phyloP scores from a whole-genome alignment of 2,888 invertebrate species.

The Lumbricus terrestris region DNA sequence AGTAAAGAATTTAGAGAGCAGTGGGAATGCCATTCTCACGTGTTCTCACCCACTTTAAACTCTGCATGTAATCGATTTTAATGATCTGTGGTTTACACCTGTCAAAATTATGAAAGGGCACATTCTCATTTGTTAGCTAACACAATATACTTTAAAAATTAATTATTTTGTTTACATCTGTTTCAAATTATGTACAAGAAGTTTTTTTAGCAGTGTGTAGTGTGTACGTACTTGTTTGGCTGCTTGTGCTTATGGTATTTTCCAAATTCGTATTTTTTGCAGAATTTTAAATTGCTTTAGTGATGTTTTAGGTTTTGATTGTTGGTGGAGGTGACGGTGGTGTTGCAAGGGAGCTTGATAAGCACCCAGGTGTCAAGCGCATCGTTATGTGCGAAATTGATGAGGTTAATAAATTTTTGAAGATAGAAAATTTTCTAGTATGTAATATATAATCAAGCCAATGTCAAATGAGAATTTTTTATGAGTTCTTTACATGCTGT shows the following conservation, averaged over 20 bases:
- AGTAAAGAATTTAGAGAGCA: too few species aligned
- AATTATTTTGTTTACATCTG: background rate
- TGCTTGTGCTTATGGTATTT: background rate
- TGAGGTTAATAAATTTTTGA: slow-evolving; percentile 63
- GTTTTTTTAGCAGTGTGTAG: background rate
- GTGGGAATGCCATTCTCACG: too few species aligned
- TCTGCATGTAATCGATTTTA: background rate
- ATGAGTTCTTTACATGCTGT: background rate
- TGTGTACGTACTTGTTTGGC: background rate
- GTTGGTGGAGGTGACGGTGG: slow-evolving; percentile 99
- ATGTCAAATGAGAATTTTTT: background rate
- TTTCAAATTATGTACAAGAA: background rate
- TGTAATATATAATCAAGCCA: background rate
- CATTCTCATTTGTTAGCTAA: background rate
- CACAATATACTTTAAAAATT: background rate
- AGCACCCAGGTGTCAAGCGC: slow-evolving; percentile 82
- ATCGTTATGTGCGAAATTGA: slow-evolving; percentile 95
- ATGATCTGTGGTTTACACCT: background rate
- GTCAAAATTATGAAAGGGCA: background rate
- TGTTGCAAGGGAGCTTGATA: slow-evolving; percentile 89
- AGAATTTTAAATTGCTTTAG: background rate
- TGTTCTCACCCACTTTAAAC: too few species aligned
- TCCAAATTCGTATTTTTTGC: background rate
- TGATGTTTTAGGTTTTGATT: slow-evolving; percentile 71
- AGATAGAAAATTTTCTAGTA: too few species aligned